A percentile compares a stretch with the other conserved stretches of the same genome.
phyloP scores from a whole-genome alignment of 2,113 vertebrate genomes.

The Megaptera novaeangliae region DNA sequence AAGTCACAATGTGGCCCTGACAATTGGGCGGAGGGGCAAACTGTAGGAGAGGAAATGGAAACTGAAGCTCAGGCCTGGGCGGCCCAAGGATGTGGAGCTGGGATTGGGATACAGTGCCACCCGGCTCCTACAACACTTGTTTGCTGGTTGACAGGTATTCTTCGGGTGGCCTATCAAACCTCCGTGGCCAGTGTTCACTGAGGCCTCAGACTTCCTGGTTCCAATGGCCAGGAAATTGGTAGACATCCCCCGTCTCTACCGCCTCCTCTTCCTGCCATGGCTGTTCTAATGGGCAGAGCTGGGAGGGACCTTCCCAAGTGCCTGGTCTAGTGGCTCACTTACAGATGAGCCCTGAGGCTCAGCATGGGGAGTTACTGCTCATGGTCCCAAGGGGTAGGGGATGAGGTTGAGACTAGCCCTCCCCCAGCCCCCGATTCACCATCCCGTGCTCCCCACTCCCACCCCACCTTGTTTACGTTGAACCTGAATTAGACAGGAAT shows the following conservation, averaged over 20 bases:
- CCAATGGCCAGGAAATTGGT: neutral
- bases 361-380: rapidly evolving
- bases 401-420: neutral
- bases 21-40: rapidly evolving
- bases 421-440: neutral
- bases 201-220: neutral
- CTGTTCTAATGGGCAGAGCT: rapidly evolving
- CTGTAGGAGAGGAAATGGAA: neutral
- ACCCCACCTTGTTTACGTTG: neutral
- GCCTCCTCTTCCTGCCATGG: rapidly evolving
- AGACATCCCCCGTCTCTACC: rapidly evolving
- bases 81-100: neutral
- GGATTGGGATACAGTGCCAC: neutral
- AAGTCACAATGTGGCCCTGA: neutral
- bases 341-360: neutral
- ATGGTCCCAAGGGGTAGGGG: rapidly evolving
- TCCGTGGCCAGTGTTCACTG: neutral
- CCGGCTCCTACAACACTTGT: neutral
- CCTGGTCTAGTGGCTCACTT: neutral
- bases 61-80: neutral
- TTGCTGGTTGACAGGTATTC: neutral
- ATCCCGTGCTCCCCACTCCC: too few species aligned
- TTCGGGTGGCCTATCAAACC: neutral
- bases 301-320: neutral
- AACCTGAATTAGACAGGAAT: neutral